Percentiles rank a stretch among this genome's conserved stretches.
phyloP scores from a whole-genome alignment of 1,140 invertebrate species.

The Heliconius hewitsoni region DNA sequence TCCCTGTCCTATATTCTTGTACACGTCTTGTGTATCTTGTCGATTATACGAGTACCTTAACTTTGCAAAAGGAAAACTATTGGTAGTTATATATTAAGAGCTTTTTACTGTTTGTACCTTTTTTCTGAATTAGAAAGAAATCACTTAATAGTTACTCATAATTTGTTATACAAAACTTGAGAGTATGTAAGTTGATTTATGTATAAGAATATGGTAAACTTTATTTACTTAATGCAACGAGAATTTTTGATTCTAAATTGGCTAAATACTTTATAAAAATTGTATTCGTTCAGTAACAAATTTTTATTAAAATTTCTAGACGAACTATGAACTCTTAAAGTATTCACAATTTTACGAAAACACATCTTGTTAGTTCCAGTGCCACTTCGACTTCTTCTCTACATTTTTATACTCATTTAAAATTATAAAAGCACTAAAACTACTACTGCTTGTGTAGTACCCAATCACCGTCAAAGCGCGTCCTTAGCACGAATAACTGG shows the following conservation, averaged over 20 bases:
- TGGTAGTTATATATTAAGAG: neutral
- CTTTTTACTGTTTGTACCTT: neutral
- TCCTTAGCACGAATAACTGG: conserved; percentile 34
- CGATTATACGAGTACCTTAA: neutral
- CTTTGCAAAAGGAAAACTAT: neutral
- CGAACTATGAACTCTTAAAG: neutral
- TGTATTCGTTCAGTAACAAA: neutral
- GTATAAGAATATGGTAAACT: too few relatives aligned
- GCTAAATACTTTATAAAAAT: neutral
- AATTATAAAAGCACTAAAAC: conserved; percentile 17
- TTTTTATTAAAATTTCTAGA: neutral
- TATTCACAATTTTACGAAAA: neutral
- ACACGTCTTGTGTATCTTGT: conserved; percentile 2
- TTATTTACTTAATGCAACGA: too few relatives aligned
- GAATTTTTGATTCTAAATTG: neutral
- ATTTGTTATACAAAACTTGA: neutral
- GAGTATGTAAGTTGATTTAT: neutral
- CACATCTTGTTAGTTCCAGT: neutral
- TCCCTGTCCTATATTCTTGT: conserved; percentile 16
- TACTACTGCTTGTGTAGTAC: conserved; percentile 21
- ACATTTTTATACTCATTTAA: neutral
- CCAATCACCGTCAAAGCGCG: conserved; percentile 18
- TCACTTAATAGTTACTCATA: neutral
- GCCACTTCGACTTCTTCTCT: neutral
- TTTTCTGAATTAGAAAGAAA: too few relatives aligned